Percentiles rank a stretch among this genome's conserved stretches.
These are phyloP conservation scores for Cantharis flavilabris DNA, from an alignment of 2,888 invertebrate genomes.

Conservation along the genomic window DNA sequence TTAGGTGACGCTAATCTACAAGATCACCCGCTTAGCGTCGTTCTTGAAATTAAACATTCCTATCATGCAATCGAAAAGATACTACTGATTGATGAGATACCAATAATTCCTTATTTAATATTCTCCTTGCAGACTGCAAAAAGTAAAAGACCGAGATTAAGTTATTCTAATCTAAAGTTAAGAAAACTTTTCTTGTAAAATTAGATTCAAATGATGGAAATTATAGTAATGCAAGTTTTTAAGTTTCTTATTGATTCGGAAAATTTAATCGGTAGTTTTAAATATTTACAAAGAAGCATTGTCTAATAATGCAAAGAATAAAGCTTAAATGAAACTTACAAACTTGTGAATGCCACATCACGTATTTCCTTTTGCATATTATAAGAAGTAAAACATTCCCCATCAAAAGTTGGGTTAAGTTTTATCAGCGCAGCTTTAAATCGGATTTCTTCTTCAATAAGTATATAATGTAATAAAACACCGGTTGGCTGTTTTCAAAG, in stretches of 20 bases:
- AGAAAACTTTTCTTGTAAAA: not conserved
- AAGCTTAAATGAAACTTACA: too few species aligned
- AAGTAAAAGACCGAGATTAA: conserved; percentile 23
- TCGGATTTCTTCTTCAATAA: too few species aligned
- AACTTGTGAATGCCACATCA: too few species aligned
- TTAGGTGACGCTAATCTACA: conserved; percentile 35
- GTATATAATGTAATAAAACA: too few species aligned
- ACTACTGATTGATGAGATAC: conserved; percentile 31
- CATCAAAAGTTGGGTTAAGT: too few species aligned
- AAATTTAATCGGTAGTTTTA: not conserved
- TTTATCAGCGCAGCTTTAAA: too few species aligned
- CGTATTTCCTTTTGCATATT: too few species aligned
- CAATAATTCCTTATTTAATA: conserved; percentile 31
- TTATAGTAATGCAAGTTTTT: not conserved
- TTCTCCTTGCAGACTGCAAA: conserved; percentile 15
- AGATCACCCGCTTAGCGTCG: conserved; percentile 32
- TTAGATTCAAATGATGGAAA: not conserved
- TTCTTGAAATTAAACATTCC: conserved; percentile 35
- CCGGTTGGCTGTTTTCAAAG: too few species aligned
- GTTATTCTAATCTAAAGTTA: not conserved
- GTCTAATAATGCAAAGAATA: not conserved
- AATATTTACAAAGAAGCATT: not conserved
- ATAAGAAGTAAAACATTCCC: too few species aligned
- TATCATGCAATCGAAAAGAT: conserved; percentile 28
- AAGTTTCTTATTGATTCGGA: not conserved